These are phyloP conservation scores for Panthera tigris DNA, from an alignment of 2,113 vertebrate genomes.

Conservation along the genomic window DNA sequence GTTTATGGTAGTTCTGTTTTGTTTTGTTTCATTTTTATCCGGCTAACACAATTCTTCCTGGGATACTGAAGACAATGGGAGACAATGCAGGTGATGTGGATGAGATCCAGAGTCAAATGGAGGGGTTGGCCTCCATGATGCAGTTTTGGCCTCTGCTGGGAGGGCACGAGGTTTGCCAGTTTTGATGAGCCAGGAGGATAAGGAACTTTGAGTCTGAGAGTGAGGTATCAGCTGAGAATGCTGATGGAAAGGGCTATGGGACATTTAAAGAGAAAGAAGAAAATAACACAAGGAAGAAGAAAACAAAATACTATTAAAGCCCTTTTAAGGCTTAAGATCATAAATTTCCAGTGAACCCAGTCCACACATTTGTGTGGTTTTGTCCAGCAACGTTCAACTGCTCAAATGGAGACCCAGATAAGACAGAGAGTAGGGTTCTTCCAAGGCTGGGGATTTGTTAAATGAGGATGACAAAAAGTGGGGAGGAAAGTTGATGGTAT, in stretches of 20 bases:
- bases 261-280: neutral
- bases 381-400: neutral
- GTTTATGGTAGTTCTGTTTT: neutral
- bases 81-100: neutral
- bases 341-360: neutral
- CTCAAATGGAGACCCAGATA: neutral
- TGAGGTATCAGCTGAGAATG: neutral
- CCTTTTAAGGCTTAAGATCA: neutral
- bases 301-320: neutral
- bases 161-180: neutral
- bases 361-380: neutral
- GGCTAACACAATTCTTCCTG: conserved; percentile 23
- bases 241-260: neutral
- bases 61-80: neutral
- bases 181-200: neutral
- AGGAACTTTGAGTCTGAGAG: neutral
- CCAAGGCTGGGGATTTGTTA: neutral
- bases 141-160: neutral
- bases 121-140: neutral
- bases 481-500: neutral
- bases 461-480: neutral
- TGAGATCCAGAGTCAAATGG: neutral
- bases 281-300: neutral
- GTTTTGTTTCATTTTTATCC: neutral
- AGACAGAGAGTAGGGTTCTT: neutral